Base-by-base conservation (phyloP, 2,113 vertebrate genomes). In the Carassius auratus region DNA sequence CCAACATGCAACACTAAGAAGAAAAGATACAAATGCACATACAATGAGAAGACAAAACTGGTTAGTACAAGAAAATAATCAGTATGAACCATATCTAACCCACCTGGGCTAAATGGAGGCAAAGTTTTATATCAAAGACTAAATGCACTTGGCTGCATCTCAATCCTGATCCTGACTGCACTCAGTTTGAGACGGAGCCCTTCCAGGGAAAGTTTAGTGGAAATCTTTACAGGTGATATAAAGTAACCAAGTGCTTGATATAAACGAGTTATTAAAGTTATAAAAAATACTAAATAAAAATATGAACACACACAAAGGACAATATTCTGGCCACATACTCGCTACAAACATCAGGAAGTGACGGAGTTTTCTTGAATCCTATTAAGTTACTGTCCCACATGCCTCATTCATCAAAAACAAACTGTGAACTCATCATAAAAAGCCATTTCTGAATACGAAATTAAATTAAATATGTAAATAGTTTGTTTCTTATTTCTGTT, bases 261-360 rank as follows among this genome's bases (percentile, higher is more conserved):
- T 50, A 76, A 85, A 55, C 23, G 5, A 61, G 76, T 73, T 10
- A 38, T 48, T 68, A 78, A 69, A 38, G 33, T 59, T 48, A 38
- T 73, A 79, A 38, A 86, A 84, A 84, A 81, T 33, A 23, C 68
- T 59, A 75, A 9, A 52, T 36, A 68, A 15, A 8, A 33, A 15
- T n/a, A 66, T 15, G 66, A 26, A 61, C 33, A 36, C 75, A 59
- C 26, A 59, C 17, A 77, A 59, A 78, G 30, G 5, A 78, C 30
- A 23, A 78, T 61, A 79, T 42, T 79, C 55, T 79, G 76, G 33
- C 55, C 76, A 78, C 12, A 38, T n/a, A 61, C 55, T 59, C 30
- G 23, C 17, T 14, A 12, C 30, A 77, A 21, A 33, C 17, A 21
- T 73, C 5, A 5, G 19, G 8, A 73, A 73, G 19, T 73, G 33